Conservation (phyloP, 2,113 vertebrate genomes). For the human (Homo sapiens) region DNA sequence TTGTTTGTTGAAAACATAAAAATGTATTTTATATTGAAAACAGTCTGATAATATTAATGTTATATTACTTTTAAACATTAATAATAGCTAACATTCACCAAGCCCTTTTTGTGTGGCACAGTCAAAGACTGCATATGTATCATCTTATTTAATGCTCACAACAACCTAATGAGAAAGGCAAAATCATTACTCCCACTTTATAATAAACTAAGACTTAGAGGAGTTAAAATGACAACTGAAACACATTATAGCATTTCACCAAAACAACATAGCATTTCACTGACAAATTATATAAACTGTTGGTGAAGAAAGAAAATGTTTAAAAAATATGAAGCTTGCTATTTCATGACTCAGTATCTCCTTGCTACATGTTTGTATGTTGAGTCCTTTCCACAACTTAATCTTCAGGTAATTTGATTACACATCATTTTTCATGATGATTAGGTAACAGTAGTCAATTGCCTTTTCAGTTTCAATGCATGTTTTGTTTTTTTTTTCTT, state of each 20-base stretch:
- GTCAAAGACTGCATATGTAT: neutral
- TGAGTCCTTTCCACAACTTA: neutral
- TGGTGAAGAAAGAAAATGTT: neutral
- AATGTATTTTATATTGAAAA: neutral
- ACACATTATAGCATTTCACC: neutral
- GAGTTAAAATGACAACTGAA: neutral
- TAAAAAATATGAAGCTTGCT: neutral
- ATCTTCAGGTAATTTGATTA: neutral
- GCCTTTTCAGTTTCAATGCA: neutral
- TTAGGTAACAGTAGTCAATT: neutral
- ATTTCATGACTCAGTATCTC: neutral
- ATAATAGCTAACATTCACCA: neutral
- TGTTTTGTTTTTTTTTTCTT: no score
- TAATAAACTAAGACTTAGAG: neutral
- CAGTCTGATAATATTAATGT: neutral
- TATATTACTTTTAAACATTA: neutral
- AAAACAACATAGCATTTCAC: neutral
- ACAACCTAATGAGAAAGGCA: neutral
- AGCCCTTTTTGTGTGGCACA: neutral
- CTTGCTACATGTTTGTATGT: neutral
- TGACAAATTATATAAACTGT: neutral
- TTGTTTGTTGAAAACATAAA: conserved; percentile 33
- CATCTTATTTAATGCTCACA: neutral
- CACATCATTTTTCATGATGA: neutral
- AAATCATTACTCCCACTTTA: neutral